Base-by-base conservation (phyloP, 30 jellyfish, hydroid and myxozoan genomes). In the Sanderia malayensis region DNA sequence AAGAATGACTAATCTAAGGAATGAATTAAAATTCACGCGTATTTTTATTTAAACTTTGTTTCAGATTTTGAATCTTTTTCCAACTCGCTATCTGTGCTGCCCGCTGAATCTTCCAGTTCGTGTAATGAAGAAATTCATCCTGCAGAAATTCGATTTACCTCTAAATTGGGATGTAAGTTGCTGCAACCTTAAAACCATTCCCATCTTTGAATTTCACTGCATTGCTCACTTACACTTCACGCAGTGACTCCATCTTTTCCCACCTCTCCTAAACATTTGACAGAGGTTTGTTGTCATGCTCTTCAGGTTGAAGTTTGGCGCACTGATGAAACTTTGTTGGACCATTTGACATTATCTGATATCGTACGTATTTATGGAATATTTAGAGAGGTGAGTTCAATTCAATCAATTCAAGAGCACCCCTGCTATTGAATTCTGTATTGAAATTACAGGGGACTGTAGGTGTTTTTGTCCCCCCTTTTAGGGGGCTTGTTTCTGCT, bases 51-150 rank as follows among this genome's bases (percentile, higher is more conserved):
- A n/a, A n/a, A n/a, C n/a, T n/a, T n/a, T n/a, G n/a, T 74, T 77
- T 31, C 74, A 92, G 98, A 79, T 79, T 33, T 57, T 68, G 29
- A 77, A 62, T 32, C 61, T 92, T 52, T 92, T 92, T 73, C 98
- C 98, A 28, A 92, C 98, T 1, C 92, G 98, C 0, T 92, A 84
- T 62, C 79, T 92, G 22, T 92, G 98, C 79, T 92, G 98, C 65
- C 96, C 95, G 58, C 74, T 89, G 31, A 64, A 84, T n/a, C 86
- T 92, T 63, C 98, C 98, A 0, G 96, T 92, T 52, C 80, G 88
- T 30, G 91, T 92, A 4, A 30, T 92, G 61, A 92, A 92, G 69
- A 92, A 92, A 58, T 92, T 92, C 53, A 81, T 92, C 4, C 94
- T 72, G 24, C 71, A 34, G 73, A 92, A 92, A 44, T 92, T 84